Evolutionary conservation across 2,888 invertebrate species (phyloP).

Genomic region (Maniola hyperantus): DNA sequence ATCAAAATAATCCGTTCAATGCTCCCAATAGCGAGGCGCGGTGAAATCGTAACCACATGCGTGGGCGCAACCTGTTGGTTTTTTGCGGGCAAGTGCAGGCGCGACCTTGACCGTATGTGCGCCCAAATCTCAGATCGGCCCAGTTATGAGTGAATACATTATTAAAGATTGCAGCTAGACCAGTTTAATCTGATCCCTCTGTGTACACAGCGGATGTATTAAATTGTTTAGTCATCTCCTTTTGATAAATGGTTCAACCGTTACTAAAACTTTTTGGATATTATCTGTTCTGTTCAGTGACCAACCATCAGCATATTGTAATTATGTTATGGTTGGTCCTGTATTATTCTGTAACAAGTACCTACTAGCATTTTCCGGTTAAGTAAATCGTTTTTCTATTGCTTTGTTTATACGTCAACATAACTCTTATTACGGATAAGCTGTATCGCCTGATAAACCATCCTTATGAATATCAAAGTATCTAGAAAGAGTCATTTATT

Average conservation of each 20-base stretch:
- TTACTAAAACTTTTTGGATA: slow-evolving; percentile 11
- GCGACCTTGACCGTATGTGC: slow-evolving; percentile 73
- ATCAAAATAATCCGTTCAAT: slow-evolving; percentile 36
- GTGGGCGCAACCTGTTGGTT: slow-evolving; percentile 71
- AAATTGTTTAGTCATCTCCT: slow-evolving; percentile 22
- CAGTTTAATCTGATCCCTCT: slow-evolving; percentile 16
- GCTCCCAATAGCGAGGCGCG: slow-evolving; percentile 25
- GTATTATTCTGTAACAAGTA: background rate
- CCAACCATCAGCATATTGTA: background rate
- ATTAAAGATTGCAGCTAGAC: slow-evolving; percentile 24
- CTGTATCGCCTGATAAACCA: background rate
- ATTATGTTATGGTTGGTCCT: background rate
- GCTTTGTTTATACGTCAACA: background rate
- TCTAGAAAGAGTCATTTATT: background rate
- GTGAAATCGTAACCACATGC: slow-evolving; percentile 56
- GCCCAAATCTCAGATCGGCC: slow-evolving; percentile 58
- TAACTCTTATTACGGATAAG: background rate
- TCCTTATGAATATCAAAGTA: background rate
- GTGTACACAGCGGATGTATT: slow-evolving; percentile 2
- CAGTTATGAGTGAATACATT: slow-evolving; percentile 40
- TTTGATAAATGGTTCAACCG: slow-evolving; percentile 15
- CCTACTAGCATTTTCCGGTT: too few species aligned
- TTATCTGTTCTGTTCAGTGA: background rate
- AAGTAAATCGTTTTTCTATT: background rate
- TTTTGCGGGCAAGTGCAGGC: slow-evolving; percentile 74